Base-by-base conservation (phyloP, 2,113 vertebrate genomes). In the Dunckerocampus dactyliophorus region DNA sequence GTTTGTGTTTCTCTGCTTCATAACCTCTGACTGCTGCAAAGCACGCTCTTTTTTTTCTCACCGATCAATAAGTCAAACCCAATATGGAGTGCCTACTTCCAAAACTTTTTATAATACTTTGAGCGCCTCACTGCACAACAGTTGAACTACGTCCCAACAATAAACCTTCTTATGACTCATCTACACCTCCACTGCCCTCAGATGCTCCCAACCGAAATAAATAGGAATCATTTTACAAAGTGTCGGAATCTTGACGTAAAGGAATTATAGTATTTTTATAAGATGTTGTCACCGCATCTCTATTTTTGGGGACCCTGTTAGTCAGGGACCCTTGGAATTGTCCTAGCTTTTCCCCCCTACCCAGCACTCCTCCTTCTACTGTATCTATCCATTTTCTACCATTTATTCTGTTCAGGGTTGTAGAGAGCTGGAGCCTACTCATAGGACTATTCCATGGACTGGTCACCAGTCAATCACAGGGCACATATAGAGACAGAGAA, bases 61-160 rank as follows among this genome's bases (percentile, higher is more conserved):
- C 47, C 61, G 70, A 84, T 84, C 76, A 75, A 77, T 84, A 84
- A 74, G 69, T 79, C 74, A 66, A 73, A 42, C 58, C 48, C 59
- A 67, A 47, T 67, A 63, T 77, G 79, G 69, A 80, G 65, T 72
- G 63, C 67, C 58, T 67, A 60, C 57, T 70, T 81, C 69, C 53
- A 77, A 51, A 68, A 60, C 74, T 75, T 84, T 61, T 81, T 79
- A 70, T 72, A 71, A 63, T 57, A 72, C 64, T 69, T 58, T 69
- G 71, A 80, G 69, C 75, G 71, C 76, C 67, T 24, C 57, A 57
- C 69, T 63, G 63, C 82, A 74, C 63, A 21, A 68, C 68, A 47
- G 70, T 31, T 58, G 67, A 62, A 77, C 56, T 47, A 66, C 54
- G 59, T 45, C 53, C 76, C 76, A 76, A 64, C 68, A 79, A 71